Evolutionary conservation across 2,888 invertebrate species (phyloP).

Genomic region (Eupithecia dodoneata): DNA sequence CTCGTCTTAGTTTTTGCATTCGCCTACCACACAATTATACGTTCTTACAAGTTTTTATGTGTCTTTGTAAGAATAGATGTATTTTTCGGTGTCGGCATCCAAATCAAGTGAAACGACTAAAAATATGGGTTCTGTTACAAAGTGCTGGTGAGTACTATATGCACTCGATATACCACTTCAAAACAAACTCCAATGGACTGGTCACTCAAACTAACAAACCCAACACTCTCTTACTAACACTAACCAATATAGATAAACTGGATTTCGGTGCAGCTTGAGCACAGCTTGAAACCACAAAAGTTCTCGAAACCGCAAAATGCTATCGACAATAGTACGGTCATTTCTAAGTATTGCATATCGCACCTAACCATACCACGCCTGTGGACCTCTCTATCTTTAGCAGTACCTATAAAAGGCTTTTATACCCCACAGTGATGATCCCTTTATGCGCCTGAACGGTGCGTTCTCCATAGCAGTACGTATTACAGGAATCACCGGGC

Average conservation of each 20-base stretch:
- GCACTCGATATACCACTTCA: background rate
- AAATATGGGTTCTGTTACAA: background rate
- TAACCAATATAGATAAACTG: background rate
- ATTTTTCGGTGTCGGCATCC: background rate
- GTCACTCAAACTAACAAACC: conserved; percentile 12
- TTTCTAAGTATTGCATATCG: background rate
- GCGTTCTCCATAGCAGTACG: conserved; percentile 18
- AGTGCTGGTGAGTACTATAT: conserved; percentile 5
- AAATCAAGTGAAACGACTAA: conserved; percentile 2
- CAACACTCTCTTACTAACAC: conserved; percentile 11
- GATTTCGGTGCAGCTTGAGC: background rate
- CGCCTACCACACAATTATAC: background rate
- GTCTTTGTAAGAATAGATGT: background rate
- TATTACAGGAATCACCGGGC: conserved; percentile 25
- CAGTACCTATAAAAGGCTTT: background rate
- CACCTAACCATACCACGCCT: background rate
- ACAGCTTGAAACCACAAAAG: background rate
- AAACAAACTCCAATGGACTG: background rate
- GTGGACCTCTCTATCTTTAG: background rate
- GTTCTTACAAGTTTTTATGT: background rate
- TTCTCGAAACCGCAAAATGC: background rate
- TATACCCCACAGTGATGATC: background rate
- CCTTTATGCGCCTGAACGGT: conserved; percentile 1
- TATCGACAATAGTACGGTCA: background rate
- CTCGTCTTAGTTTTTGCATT: background rate